Evolutionary conservation across 2,888 invertebrate species (phyloP).

Genomic region (Eumerus sabulonum): DNA sequence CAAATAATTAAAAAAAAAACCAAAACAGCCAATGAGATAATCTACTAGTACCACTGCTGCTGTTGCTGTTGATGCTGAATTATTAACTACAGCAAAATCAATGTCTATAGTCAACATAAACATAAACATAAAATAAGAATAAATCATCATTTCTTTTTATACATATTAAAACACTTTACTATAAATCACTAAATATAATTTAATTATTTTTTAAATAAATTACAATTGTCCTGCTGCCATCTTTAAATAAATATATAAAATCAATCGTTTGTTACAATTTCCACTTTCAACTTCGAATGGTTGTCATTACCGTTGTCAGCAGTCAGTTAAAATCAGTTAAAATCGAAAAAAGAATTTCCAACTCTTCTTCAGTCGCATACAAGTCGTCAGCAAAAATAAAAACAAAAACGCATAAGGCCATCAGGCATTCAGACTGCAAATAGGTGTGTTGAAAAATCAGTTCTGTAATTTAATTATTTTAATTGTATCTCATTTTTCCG

Average conservation of each 20-base stretch:
- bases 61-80: slow-evolving; percentile 74
- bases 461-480: slow-evolving; percentile 16
- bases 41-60: slow-evolving; percentile 78
- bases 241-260: slow-evolving; percentile 52
- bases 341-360: slow-evolving; percentile 11
- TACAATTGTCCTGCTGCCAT: slow-evolving; percentile 64
- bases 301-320: slow-evolving; percentile 44
- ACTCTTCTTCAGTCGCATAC: slow-evolving; percentile 27
- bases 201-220: not conserved
- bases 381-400: slow-evolving; percentile 22
- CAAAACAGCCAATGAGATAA: slow-evolving; percentile 78
- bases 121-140: slow-evolving; percentile 31
- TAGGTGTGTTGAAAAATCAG: slow-evolving; percentile 61
- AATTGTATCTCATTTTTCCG: not conserved
- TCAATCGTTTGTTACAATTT: too few species aligned
- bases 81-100: slow-evolving; percentile 45
- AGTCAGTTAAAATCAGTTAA: slow-evolving; percentile 54
- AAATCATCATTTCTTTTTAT: slow-evolving; percentile 54
- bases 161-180: slow-evolving; percentile 59
- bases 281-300: too few species aligned
- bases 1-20: too few species aligned
- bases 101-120: slow-evolving; percentile 62
- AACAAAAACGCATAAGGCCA: slow-evolving; percentile 40
- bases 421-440: slow-evolving; percentile 56
- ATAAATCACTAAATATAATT: not conserved